Percentiles rank a stretch among this genome's conserved stretches.
phyloP scores from a whole-genome alignment of 2,888 invertebrate species.

The Chrysodeixis includens region DNA sequence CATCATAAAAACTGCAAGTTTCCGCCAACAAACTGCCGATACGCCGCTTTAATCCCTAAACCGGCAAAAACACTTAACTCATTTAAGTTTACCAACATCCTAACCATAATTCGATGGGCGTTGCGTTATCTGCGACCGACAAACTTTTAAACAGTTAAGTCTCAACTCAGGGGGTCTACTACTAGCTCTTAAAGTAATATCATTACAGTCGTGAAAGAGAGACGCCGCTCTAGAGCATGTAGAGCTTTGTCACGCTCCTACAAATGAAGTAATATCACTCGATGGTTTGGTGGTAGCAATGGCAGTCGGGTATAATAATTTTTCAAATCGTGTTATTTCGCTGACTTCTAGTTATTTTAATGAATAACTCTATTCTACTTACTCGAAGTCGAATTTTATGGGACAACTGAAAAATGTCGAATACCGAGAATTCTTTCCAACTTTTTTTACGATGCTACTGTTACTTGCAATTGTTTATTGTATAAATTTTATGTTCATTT shows the following conservation, averaged over 20 bases:
- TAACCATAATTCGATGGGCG: slow-evolving; percentile 48
- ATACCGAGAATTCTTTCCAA: slow-evolving; percentile 40
- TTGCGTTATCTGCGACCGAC: slow-evolving; percentile 47
- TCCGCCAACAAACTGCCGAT: slow-evolving; percentile 25
- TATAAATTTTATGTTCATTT: neutral
- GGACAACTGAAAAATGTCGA: slow-evolving; percentile 47
- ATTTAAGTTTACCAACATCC: slow-evolving; percentile 36
- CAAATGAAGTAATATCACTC: too few species aligned
- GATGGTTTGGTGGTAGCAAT: too few species aligned
- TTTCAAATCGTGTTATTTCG: slow-evolving; percentile 71
- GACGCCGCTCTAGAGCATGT: too few species aligned
- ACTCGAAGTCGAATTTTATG: slow-evolving; percentile 57
- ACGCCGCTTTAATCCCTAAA: slow-evolving; percentile 25
- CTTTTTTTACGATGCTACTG: neutral
- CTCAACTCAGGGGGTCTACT: too few species aligned
- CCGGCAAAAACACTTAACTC: slow-evolving; percentile 48
- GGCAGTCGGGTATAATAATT: slow-evolving; percentile 65
- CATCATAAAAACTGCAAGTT: neutral
- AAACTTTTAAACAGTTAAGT: slow-evolving; percentile 59
- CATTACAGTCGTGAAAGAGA: too few species aligned
- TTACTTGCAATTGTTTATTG: neutral
- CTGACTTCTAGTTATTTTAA: slow-evolving; percentile 69
- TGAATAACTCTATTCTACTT: slow-evolving; percentile 68
- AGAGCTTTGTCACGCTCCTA: too few species aligned
- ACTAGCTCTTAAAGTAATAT: too few species aligned